Conservation (phyloP, 2,888 invertebrate species). For the Agrotis ipsilon region DNA sequence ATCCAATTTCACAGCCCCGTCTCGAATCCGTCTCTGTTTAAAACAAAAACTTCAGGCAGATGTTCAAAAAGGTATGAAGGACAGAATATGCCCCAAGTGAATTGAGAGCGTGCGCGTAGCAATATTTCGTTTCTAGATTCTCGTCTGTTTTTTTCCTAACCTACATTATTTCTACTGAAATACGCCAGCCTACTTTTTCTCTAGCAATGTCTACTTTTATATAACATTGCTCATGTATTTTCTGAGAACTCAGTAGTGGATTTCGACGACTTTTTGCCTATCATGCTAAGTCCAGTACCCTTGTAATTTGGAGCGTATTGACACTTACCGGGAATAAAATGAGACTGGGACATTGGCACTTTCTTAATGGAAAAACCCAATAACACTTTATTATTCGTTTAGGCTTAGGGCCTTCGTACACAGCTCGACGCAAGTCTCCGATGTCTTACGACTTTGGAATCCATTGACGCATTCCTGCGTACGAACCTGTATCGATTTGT, state of each 20-base stretch:
- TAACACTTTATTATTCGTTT: not conserved
- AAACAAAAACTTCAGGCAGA: conserved; percentile 49
- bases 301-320: too few species aligned
- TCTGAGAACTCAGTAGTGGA: not conserved
- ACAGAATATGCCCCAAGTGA: conserved; percentile 56
- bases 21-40: conserved; percentile 50
- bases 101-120: conserved; percentile 22
- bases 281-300: too few species aligned
- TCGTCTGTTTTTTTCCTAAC: conserved; percentile 35
- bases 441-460: too few species aligned
- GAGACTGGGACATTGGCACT: not conserved
- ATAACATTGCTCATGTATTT: not conserved
- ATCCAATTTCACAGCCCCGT: not conserved
- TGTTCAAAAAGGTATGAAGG: conserved; percentile 57
- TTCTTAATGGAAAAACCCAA: not conserved
- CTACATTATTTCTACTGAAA: conserved; percentile 17
- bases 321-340: not conserved
- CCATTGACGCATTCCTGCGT: too few species aligned
- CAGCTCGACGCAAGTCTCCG: too few species aligned
- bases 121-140: conserved; percentile 54
- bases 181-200: conserved; percentile 1
- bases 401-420: too few species aligned
- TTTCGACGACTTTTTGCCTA: too few species aligned
- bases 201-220: not conserved
- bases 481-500: too few species aligned